These are phyloP conservation scores for Bursaphelenchus mucronatus DNA, from an alignment of 1,140 invertebrate genomes.

Conservation along the genomic window DNA sequence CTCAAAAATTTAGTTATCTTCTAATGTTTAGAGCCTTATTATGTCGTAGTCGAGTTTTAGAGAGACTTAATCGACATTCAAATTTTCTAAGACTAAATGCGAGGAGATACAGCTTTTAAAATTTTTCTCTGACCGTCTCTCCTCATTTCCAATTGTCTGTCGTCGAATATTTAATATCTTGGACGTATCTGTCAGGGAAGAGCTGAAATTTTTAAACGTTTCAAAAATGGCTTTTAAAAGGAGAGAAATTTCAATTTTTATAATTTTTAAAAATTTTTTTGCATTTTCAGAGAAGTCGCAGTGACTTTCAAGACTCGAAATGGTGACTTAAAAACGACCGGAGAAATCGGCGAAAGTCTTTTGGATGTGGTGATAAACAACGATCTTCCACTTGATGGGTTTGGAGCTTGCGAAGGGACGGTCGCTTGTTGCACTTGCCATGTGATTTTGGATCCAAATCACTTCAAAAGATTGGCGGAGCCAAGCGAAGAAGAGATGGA, in stretches of 20 bases:
- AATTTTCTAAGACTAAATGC: no score
- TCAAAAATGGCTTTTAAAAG: background rate
- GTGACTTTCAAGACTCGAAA: slow-evolving; percentile 12
- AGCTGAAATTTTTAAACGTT: background rate
- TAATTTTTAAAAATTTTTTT: background rate
- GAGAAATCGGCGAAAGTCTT: slow-evolving; percentile 16
- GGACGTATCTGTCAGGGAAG: no score
- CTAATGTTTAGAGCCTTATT: no score
- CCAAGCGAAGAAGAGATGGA: slow-evolving; percentile 15
- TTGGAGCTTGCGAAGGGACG: slow-evolving; percentile 18
- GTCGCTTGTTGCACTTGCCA: slow-evolving; percentile 23
- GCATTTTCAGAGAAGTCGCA: background rate
- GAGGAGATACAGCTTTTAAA: no score
- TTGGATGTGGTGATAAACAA: slow-evolving; percentile 23
- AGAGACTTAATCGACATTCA: no score
- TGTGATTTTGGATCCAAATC: slow-evolving; percentile 14
- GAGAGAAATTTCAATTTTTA: background rate
- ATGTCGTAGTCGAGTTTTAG: no score
- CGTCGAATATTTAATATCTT: no score
- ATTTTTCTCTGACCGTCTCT: no score
- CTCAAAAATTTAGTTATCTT: no score
- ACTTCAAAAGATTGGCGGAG: slow-evolving; percentile 12
- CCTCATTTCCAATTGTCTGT: no score
- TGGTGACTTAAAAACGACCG: background rate
- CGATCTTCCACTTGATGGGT: slow-evolving; percentile 18